Base-by-base conservation (phyloP, 2,888 invertebrate species). In the Catocala nupta region DNA sequence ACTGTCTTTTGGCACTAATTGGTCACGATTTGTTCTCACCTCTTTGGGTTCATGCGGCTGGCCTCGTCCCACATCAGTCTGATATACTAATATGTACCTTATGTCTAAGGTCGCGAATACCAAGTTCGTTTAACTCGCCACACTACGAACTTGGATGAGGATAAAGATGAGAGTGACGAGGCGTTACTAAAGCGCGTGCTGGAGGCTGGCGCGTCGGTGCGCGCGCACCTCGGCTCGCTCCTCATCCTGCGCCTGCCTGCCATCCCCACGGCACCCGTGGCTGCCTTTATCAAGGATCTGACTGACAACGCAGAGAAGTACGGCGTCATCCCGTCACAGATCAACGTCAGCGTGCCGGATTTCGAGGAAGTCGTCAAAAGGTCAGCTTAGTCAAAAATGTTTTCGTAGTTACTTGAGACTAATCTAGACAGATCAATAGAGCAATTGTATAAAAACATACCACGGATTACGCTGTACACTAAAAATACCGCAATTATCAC, bases 351-450 rank as follows among this genome's bases (percentile, higher is more conserved):
- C 49, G 75, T 93, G 44, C 87, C 93, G 0, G 93, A 93, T 73
- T 85, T 88, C 1, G 90, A 92, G 47, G 93, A 93, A 69, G 87
- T 92, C 3, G 88, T 82, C 65, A 83, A 77, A 59, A 89, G 93
- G 93, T 93, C 64, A 7, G 59, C 7, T 54, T 39, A 39, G 8
- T 16, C 1, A 3, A 25, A 25, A 25, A 25, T 3, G 25, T 4
- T 3, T 25, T 25, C 4, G 25, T 3, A 25, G 4, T 25, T 25
- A 25, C 25, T 25, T 25, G 25, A 25, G 25, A 25, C 25, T 25
- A 25, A 25, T 25, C 25, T 16, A 16, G 2, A 16, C 16, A 16
- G 16, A 16, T 1, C 16, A 16, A 16, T 16, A 16, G 16, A 16
- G 16, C 16, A 16, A 16, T 16, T 16, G 16, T 16, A 16, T 16